A percentile compares a stretch with the other conserved stretches of the same genome.
Conservation (phyloP, 1,140 invertebrate genomes). For the Cylas formicarius region DNA sequence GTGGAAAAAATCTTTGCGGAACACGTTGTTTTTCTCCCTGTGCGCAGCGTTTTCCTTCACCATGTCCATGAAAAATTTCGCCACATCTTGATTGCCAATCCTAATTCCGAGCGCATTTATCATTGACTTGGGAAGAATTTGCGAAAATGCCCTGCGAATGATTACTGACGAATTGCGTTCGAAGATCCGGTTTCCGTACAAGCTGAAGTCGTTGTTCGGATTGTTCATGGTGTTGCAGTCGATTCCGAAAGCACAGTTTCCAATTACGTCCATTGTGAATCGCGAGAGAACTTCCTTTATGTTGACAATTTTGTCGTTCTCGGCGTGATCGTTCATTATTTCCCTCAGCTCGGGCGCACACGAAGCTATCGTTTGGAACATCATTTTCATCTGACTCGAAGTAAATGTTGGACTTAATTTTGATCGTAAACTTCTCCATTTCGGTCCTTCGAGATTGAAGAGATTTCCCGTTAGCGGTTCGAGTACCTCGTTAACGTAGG, state of each 20-base stretch:
- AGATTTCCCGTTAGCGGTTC: constrained; percentile 45
- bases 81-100: constrained; percentile 13
- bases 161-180: too few relatives aligned
- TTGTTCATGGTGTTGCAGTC: constrained; percentile 49
- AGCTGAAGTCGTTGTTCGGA: constrained; percentile 46
- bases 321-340: neutral
- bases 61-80: constrained; percentile 42
- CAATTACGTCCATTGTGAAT: constrained; percentile 58
- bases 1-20: constrained; percentile 47
- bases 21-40: constrained; percentile 41
- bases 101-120: neutral
- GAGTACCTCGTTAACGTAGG: constrained; percentile 37
- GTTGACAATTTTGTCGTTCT: neutral
- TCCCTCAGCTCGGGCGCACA: neutral
- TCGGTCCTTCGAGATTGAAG: constrained; percentile 39
- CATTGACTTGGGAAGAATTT: neutral
- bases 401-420: constrained; percentile 47
- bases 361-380: neutral
- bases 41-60: constrained; percentile 43
- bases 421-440: constrained; percentile 44
- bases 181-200: neutral
- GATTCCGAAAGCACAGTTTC: constrained; percentile 54
- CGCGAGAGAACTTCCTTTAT: constrained; percentile 43
- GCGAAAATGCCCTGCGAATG: neutral
- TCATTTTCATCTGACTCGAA: constrained; percentile 29